phyloP scores from a whole-genome alignment of 2,797 vertebrate species.

The Arnoldichthys spilopterus region DNA sequence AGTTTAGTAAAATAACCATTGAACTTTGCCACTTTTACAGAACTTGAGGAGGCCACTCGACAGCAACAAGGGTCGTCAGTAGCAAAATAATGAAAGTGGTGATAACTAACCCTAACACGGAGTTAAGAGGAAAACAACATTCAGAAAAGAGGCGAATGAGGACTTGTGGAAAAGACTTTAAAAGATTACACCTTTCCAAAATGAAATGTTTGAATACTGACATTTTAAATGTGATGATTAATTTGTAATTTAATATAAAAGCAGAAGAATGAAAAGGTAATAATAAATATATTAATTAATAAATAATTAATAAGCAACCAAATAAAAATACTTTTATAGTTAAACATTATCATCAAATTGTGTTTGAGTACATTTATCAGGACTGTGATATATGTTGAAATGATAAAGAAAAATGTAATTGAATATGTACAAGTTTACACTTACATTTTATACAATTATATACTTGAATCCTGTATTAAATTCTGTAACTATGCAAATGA shows the following conservation, averaged over 20 bases:
- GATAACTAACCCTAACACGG: too few relatives aligned
- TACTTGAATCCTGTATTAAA: background rate
- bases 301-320: background rate
- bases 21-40: slow-evolving; percentile 22
- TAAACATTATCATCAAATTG: background rate
- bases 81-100: background rate
- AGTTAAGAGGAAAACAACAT: too few relatives aligned
- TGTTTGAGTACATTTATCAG: background rate
- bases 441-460: background rate
- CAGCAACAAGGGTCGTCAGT: slow-evolving; percentile 6
- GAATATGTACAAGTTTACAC: background rate
- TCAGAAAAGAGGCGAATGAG: too few relatives aligned
- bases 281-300: background rate
- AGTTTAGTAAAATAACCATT: background rate
- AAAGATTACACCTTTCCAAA: background rate
- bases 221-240: background rate
- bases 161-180: too few relatives aligned
- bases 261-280: background rate
- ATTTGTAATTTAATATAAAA: background rate
- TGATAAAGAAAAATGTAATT: background rate
- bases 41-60: slow-evolving; percentile 17
- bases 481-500: background rate
- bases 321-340: background rate
- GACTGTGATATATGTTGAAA: background rate
- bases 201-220: background rate